phyloP scores from a whole-genome alignment of 2,888 invertebrate genomes.

The Aporophyla lueneburgensis region DNA sequence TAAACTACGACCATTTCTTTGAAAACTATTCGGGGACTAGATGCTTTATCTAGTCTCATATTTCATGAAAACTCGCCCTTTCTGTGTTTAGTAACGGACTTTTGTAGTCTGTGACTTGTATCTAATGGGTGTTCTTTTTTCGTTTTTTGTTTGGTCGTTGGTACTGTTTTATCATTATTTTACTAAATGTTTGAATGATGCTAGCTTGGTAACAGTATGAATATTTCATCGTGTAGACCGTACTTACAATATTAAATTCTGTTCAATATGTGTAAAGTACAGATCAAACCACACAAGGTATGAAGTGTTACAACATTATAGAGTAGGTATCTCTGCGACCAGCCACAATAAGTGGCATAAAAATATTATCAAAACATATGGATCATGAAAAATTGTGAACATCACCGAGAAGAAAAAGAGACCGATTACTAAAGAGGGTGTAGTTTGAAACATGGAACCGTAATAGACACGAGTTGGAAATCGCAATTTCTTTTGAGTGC shows the following conservation, averaged over 20 bases:
- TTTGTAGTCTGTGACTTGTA: slow-evolving; percentile 65
- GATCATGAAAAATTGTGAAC: too few species aligned
- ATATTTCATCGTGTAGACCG: neutral
- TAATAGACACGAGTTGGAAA: too few species aligned
- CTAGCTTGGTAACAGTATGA: neutral
- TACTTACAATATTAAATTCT: neutral
- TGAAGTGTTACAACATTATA: neutral
- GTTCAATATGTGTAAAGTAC: neutral
- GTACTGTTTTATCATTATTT: neutral
- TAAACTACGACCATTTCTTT: slow-evolving; percentile 84
- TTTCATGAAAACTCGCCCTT: slow-evolving; percentile 75
- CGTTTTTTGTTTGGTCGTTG: slow-evolving; percentile 11
- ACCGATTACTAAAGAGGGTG: too few species aligned
- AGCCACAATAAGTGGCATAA: neutral
- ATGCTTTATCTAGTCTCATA: slow-evolving; percentile 82
- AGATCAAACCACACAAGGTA: neutral
- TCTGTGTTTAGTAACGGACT: slow-evolving; percentile 68
- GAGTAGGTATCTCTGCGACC: neutral
- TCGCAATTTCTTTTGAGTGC: too few species aligned
- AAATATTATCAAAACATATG: too few species aligned
- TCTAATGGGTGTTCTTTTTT: slow-evolving; percentile 41
- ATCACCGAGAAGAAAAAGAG: too few species aligned
- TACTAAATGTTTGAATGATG: neutral
- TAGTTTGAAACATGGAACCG: too few species aligned
- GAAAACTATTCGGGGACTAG: slow-evolving; percentile 81